Conservation (phyloP, 35 echinoderm and acorn worm genomes). For the Lytechinus variegatus region DNA sequence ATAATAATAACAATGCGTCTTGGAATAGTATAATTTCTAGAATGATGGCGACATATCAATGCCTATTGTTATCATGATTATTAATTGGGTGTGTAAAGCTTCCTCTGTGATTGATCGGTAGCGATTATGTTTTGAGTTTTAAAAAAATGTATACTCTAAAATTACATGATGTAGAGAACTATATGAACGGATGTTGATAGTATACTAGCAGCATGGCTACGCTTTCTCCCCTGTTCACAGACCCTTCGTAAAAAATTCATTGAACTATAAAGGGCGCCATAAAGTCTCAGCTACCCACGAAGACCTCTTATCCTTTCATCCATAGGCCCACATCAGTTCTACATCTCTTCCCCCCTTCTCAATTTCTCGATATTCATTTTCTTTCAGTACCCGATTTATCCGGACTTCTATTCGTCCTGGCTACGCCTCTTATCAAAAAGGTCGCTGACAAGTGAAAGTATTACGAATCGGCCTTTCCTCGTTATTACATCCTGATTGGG, state of each 20-base stretch:
- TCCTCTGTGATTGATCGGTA: no score
- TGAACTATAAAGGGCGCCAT: not conserved
- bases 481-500: constrained; percentile 1
- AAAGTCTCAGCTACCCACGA: no score
- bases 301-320: no score
- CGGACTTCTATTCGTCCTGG: not conserved
- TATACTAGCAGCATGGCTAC: not conserved
- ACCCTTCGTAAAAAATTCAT: not conserved
- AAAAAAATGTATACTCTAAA: no score
- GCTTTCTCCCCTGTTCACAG: not conserved
- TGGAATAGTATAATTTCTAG: no score
- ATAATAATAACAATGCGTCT: no score
- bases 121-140: no score
- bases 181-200: not conserved
- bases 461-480: not conserved
- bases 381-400: not conserved
- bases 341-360: not conserved
- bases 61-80: no score
- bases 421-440: not conserved
- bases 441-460: constrained; percentile 1
- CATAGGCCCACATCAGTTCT: no score
- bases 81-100: no score
- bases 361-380: not conserved
- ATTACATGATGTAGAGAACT: no score
- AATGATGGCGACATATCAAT: no score